Percentiles rank a stretch among this genome's conserved stretches.
Conservation (phyloP, 2,888 invertebrate genomes). For the Pristionchus arcanus region DNA sequence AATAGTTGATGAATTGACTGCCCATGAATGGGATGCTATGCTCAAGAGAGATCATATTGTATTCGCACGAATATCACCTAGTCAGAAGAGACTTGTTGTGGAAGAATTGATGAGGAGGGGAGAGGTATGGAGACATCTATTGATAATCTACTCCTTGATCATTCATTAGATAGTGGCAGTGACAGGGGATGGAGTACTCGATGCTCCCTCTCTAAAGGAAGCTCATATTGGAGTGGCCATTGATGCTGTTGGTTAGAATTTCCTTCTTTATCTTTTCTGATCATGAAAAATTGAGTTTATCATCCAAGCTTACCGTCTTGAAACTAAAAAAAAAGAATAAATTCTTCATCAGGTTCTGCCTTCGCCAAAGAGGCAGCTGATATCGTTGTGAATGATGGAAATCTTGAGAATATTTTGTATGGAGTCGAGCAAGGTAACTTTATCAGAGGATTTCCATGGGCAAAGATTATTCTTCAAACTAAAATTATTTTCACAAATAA, state of each 20-base stretch:
- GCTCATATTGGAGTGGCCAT: constrained; percentile 69
- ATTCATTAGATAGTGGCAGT: constrained; percentile 48
- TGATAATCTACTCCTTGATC: neutral
- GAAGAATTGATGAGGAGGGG: constrained; percentile 44
- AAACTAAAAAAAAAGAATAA: too few species aligned
- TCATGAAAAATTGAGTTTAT: too few species aligned
- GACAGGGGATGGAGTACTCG: constrained; percentile 68
- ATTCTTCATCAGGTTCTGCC: constrained; percentile 55
- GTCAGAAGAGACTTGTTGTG: constrained; percentile 50
- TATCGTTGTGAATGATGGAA: constrained; percentile 60
- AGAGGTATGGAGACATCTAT: neutral
- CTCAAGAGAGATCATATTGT: constrained; percentile 50
- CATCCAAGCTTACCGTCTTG: too few species aligned
- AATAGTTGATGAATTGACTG: constrained; percentile 48
- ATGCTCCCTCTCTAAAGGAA: constrained; percentile 64
- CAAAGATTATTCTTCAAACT: too few species aligned
- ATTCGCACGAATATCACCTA: constrained; percentile 54
- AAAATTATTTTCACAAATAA: too few species aligned
- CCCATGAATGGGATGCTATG: constrained; percentile 57
- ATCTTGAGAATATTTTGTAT: constrained; percentile 59
- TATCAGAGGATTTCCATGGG: too few species aligned
- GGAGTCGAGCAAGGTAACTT: constrained; percentile 58
- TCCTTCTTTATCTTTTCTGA: neutral
- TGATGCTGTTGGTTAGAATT: constrained; percentile 60
- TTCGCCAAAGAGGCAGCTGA: constrained; percentile 70